Evolutionary conservation across 2,888 invertebrate genomes (phyloP), one percentile per base, ranked within the genome.

Genomic region (Coelogynopora nodosa): DNA sequence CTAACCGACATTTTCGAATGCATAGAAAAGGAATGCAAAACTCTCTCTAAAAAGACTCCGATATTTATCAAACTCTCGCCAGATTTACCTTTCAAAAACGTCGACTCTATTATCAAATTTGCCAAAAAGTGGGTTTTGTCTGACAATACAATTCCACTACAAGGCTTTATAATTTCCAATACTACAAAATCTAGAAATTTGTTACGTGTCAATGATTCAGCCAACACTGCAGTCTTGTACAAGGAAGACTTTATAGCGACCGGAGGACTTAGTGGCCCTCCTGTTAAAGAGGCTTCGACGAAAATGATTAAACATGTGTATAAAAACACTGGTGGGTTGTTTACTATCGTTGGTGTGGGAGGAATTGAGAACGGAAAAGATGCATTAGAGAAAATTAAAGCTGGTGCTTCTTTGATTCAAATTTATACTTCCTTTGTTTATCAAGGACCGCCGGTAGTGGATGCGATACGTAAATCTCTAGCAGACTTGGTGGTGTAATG

Each of bases 261-360:
- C 13, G 99, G 99, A 0, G 99, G 99, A 0, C 93, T 99, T 2
- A 98, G 98, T 93, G 99, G 99, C 0, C 94, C 93, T 87, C 99
- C 99, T 0, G 92, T 99, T n/a, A 94, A 94, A 89, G 92, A 94
- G 5, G 93, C 94, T 88, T 96, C 98, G 0, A 98, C 97, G 0
- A 92, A 94, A 90, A 94, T 96, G 92, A 95, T 99, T 86, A 94
- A 94, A 67, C 95, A 96, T 88, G 96, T 98, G 94, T 97, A 96
- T 90, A 93, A 93, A 89, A 92, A 96, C 86, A 97, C 97, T 0
- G 93, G 94, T 90, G 97, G 97, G 92, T 90, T 90, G 90, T 92
- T 97, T 84, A 96, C 96, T 0, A 97, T 98, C 67, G 94, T 98
- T 89, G 98, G 99, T 13, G 97, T 97, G 31, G 99, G 99, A 86